phyloP scores from a whole-genome alignment of 37 sponge, comb jelly and placozoan species.

The Lycopodina hypogea region DNA sequence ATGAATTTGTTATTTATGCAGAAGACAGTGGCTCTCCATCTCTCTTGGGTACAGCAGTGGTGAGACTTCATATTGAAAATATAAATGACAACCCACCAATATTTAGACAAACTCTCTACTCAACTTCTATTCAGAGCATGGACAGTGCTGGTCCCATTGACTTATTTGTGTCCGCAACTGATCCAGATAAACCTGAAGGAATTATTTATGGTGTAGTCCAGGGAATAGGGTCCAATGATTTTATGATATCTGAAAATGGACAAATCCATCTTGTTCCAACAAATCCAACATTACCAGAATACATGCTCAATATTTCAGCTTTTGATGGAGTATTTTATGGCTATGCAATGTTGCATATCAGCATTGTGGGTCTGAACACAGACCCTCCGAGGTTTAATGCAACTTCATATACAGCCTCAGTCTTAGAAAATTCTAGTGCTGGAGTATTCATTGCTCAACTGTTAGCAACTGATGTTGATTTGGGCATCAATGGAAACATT shows the following conservation, averaged over 20 bases:
- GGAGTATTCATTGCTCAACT: conserved; percentile 37
- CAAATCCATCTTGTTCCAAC: conserved; percentile 1
- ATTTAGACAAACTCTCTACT: conserved; percentile 15
- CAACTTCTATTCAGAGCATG: conserved; percentile 8
- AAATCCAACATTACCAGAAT: not conserved
- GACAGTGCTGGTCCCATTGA: conserved; percentile 16
- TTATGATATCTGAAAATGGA: conserved; percentile 30
- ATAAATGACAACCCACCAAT: conserved; percentile 56
- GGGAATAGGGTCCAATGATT: conserved; percentile 12
- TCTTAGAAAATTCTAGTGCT: conserved; percentile 27
- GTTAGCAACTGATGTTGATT: conserved; percentile 60
- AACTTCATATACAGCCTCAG: conserved; percentile 20
- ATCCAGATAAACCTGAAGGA: conserved; percentile 17
- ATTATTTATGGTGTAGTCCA: conserved; percentile 32
- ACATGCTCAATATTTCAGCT: conserved; percentile 52
- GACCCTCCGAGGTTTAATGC: conserved; percentile 59
- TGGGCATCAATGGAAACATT: conserved; percentile 33
- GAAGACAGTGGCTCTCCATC: conserved; percentile 33
- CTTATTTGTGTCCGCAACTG: conserved; percentile 42
- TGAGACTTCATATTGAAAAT: conserved; percentile 32
- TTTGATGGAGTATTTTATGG: conserved; percentile 44
- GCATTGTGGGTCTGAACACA: conserved; percentile 46
- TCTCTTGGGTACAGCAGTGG: conserved; percentile 26
- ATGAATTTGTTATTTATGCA: conserved; percentile 44
- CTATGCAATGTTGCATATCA: conserved; percentile 21